phyloP scores from a whole-genome alignment of 2,797 vertebrate genomes.

The Crenuchus spilurus region DNA sequence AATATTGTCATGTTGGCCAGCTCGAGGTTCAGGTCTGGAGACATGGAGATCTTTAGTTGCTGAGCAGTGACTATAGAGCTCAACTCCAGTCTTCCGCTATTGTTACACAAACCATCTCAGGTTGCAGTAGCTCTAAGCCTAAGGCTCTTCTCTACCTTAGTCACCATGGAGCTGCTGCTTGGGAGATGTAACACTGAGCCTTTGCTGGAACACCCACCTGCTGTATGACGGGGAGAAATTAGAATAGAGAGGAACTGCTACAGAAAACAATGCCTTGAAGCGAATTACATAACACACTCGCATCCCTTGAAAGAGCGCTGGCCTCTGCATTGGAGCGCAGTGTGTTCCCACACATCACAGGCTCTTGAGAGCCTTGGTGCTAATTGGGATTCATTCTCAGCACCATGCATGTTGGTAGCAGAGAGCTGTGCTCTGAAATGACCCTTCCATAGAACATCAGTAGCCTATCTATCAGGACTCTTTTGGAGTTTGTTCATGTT shows the following conservation, averaged over 20 bases:
- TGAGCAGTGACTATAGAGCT: neutral
- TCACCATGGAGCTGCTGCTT: constrained; percentile 9
- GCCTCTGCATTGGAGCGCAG: constrained; percentile 53
- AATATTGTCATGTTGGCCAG: too few relatives aligned
- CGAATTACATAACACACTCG: constrained; percentile 62
- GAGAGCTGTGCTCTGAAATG: constrained; percentile 24
- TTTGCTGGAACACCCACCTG: neutral
- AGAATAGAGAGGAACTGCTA: constrained; percentile 43
- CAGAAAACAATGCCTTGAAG: constrained; percentile 60
- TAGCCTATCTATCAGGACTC: neutral
- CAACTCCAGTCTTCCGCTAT: neutral
- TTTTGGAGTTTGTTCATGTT: neutral
- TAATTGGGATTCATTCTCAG: constrained; percentile 50
- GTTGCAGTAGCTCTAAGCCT: neutral
- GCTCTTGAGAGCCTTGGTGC: constrained; percentile 46
- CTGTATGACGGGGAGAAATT: constrained; percentile 27
- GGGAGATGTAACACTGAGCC: neutral
- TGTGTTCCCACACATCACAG: constrained; percentile 57
- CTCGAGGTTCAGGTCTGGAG: too few relatives aligned
- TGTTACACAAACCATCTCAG: neutral
- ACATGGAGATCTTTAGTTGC: neutral
- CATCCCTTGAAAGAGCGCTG: constrained; percentile 45
- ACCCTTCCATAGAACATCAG: neutral
- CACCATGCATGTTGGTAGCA: constrained; percentile 25
- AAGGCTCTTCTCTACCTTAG: neutral